phyloP scores from a whole-genome alignment of 1,140 invertebrate genomes.

The Gyrodactylus bullatarudis region DNA sequence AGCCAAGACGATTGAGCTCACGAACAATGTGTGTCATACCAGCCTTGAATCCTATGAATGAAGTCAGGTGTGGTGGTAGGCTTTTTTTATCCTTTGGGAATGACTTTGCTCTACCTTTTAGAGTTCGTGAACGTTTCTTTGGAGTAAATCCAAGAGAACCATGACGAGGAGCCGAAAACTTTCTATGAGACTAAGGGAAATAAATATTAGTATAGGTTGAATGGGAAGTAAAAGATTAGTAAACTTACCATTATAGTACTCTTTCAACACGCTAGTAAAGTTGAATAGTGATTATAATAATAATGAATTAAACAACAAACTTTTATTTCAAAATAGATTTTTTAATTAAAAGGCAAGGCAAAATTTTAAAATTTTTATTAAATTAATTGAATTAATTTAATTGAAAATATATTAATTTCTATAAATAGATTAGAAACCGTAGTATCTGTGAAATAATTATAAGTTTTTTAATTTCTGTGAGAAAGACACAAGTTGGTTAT shows the following conservation, averaged over 20 bases:
- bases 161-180: slow-evolving; percentile 93
- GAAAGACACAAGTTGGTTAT: not conserved
- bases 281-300: no score
- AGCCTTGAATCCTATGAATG: slow-evolving; percentile 89
- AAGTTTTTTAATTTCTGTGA: not conserved
- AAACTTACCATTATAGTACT: not conserved
- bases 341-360: no score
- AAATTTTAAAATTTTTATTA: no score
- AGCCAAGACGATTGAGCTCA: slow-evolving; percentile 89
- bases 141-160: slow-evolving; percentile 98
- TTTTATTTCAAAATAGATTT: no score
- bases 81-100: slow-evolving; percentile 90
- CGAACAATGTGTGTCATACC: slow-evolving; percentile 98
- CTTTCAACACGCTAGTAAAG: not conserved
- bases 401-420: not conserved
- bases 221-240: not conserved
- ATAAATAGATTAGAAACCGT: not conserved
- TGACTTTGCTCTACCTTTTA: slow-evolving; percentile 92
- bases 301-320: no score
- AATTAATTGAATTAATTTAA: not conserved
- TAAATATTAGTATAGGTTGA: not conserved
- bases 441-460: not conserved
- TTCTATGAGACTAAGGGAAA: slow-evolving; percentile 51
- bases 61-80: slow-evolving; percentile 85
- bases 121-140: slow-evolving; percentile 66